Percentiles rank a stretch among this genome's conserved stretches.
Evolutionary conservation across 2,888 invertebrate species (phyloP).

Genomic region (Timema cristinae): DNA sequence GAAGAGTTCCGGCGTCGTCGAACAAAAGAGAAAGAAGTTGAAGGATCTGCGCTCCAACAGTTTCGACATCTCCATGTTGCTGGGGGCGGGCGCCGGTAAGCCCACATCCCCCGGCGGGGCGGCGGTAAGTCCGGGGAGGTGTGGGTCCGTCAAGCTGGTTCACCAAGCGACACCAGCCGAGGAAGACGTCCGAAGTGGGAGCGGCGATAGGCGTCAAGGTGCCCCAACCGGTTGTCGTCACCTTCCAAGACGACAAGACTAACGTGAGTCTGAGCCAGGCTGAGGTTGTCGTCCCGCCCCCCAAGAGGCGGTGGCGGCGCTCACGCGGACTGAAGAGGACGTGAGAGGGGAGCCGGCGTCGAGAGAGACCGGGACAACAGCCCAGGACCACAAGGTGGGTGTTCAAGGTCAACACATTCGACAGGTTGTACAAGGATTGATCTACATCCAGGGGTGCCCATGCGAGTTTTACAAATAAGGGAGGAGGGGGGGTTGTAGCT

Average conservation of each 20-base stretch:
- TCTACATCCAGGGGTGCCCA: no score
- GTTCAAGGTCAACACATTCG: no score
- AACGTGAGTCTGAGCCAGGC: slow-evolving; percentile 41
- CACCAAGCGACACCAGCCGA: slow-evolving; percentile 70
- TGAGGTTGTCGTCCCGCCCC: neutral
- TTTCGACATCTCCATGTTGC: slow-evolving; percentile 74
- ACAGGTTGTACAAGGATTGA: no score
- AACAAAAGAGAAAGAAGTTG: slow-evolving; percentile 55
- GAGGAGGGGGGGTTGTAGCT: no score
- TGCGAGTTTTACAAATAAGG: no score
- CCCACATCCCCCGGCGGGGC: slow-evolving; percentile 37
- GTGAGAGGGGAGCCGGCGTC: slow-evolving; percentile 19
- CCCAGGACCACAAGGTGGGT: no score
- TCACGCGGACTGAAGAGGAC: slow-evolving; percentile 48
- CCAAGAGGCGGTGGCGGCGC: neutral
- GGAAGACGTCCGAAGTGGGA: slow-evolving; percentile 43
- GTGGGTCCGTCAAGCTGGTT: slow-evolving; percentile 68
- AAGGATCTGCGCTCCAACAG: slow-evolving; percentile 77
- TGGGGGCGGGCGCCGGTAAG: slow-evolving; percentile 48
- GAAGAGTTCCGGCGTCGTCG: slow-evolving; percentile 31
- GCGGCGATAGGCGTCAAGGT: slow-evolving; percentile 53
- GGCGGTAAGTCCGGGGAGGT: slow-evolving; percentile 26
- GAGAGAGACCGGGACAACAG: neutral
- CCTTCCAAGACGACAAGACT: slow-evolving; percentile 60
- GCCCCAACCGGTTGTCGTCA: slow-evolving; percentile 45